These are phyloP conservation scores for Manis pentadactyla DNA, from an alignment of 2,797 vertebrate species.

Conservation along the genomic window DNA sequence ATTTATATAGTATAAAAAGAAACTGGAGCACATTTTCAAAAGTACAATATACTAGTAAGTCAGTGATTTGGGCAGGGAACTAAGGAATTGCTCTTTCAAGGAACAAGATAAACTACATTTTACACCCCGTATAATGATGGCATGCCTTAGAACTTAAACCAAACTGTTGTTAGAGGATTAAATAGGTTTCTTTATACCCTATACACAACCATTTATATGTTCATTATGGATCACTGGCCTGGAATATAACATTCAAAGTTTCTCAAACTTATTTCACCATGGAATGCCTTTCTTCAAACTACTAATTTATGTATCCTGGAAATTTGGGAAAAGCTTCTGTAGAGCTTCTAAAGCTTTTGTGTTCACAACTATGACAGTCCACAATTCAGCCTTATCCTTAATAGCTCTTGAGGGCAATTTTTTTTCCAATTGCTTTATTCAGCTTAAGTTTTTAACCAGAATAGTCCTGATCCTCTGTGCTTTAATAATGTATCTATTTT, in stretches of 20 bases:
- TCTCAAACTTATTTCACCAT: not conserved
- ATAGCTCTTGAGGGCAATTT: not conserved
- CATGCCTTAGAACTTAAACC: not conserved
- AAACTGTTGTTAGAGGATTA: not conserved
- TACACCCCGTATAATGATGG: not conserved
- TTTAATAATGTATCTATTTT: not conserved
- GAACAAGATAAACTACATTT: not conserved
- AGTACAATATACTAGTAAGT: not conserved
- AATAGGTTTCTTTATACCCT: not conserved
- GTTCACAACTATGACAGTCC: not conserved
- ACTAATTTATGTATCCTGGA: conserved; percentile 27
- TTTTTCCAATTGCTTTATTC: not conserved
- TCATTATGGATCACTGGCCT: not conserved
- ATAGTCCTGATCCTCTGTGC: not conserved
- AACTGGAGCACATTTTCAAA: not conserved
- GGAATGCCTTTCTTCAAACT: not conserved
- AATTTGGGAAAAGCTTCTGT: not conserved
- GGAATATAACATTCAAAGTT: not conserved
- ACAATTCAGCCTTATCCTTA: not conserved
- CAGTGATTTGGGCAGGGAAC: not conserved
- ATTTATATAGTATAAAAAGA: not conserved
- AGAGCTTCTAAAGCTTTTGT: not conserved
- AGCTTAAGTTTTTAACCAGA: conserved; percentile 6
- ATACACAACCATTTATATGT: conserved; percentile 25
- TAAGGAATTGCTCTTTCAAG: not conserved